Base-by-base conservation (phyloP, 2,113 vertebrate genomes). In the Echinops telfairi region DNA sequence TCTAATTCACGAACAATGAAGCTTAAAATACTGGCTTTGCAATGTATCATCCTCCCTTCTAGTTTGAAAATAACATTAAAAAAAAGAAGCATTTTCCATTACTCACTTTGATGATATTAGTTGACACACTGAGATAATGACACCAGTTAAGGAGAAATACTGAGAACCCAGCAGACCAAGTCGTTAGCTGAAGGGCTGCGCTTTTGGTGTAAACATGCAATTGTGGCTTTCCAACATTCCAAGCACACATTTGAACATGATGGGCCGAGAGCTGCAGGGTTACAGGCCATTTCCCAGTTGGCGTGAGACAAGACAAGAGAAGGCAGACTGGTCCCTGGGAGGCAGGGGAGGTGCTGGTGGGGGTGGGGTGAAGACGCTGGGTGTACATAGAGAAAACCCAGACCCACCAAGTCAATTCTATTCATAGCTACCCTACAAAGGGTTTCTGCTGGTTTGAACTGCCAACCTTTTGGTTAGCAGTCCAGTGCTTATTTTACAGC, bases 151-250 rank as follows among this genome's bases (percentile, higher is more conserved):
- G 83, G 79, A 88, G 79, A 87, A 94, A 81, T 57, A 31, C 29
- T 91, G 85, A 86, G 73, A 93, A 23, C 68, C 53, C 66, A 81
- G 8, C 84, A 91, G 93, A 91, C 73, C 66, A 92, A 70, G 25
- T 75, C 11, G 0, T 75, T 85, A 8, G 47, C 12, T 2, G 47
- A 6, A 53, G 47, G 82, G 62, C 88, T 23, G 1, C 91, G 31
- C 77, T 91, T 91, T 75, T 70, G 57, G 27, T 93, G 12, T 75
- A 89, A 93, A 79, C 17, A 43, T 66, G 57, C 12, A 64, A 66
- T 31, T 94, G 66, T 57, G 58, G n/a, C 62, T 78, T 92, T 84
- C 84, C 68, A 78, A 73, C 89, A 91, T 93, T 92, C 25, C n/a
- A 58, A 87, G 60, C 53, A 75, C 2, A 6, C 22, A 40, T 81